These are phyloP conservation scores for Sphenodon punctatus DNA, from an alignment of 2,797 vertebrate species.

Conservation along the genomic window DNA sequence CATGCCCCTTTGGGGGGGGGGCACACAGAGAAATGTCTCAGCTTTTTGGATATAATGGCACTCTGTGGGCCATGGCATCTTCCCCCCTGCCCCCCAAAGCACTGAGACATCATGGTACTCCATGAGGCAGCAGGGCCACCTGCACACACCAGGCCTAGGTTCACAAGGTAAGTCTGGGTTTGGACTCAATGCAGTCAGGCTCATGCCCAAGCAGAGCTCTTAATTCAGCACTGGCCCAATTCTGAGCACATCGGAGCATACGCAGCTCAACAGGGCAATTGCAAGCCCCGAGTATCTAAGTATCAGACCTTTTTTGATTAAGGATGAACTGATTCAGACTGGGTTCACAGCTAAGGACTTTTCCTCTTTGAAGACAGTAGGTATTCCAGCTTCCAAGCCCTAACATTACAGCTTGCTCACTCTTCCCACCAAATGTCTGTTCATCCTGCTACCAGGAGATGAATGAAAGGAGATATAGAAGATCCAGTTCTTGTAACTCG, in stretches of 20 bases:
- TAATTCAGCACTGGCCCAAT: not conserved
- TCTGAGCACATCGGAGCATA: not conserved
- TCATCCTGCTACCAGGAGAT: not conserved
- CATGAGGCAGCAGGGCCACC: too few species aligned
- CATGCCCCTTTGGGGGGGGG: too few species aligned
- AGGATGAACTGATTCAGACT: not conserved
- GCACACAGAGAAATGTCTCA: not conserved
- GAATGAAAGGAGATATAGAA: not conserved
- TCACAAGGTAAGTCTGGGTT: too few species aligned
- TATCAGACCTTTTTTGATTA: not conserved
- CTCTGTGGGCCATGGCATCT: too few species aligned
- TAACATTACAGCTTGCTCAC: not conserved
- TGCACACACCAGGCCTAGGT: too few species aligned
- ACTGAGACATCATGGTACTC: too few species aligned
- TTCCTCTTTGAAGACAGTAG: not conserved
- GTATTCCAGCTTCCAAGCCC: too few species aligned
- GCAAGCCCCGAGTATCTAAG: fast-evolving
- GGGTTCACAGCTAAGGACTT: not conserved
- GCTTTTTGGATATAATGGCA: not conserved
- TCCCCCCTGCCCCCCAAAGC: too few species aligned
- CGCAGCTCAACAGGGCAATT: not conserved
- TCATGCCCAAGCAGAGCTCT: too few species aligned
- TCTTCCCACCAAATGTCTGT: not conserved
- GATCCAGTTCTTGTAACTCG: slow-evolving; percentile 7
- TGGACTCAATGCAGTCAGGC: too few species aligned